Evolutionary conservation across 2,888 invertebrate genomes (phyloP).

Genomic region (Ophion ellenae): DNA sequence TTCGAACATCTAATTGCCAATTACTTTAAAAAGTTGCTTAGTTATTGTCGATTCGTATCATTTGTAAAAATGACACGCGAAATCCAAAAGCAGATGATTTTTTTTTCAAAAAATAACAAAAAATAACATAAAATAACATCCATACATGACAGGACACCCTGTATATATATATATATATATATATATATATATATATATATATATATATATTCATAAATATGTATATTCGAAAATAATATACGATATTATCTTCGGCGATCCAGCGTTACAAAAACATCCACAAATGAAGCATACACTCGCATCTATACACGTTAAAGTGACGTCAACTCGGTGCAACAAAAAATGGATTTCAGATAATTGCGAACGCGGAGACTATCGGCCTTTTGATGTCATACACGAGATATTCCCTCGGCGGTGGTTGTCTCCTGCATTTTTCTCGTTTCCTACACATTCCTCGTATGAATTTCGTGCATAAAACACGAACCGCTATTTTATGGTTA

Average conservation of each 20-base stretch:
- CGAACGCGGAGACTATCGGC: conserved; percentile 20
- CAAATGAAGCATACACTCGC: not conserved
- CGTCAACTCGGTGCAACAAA: not conserved
- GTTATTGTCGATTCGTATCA: too few relatives aligned
- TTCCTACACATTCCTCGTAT: conserved; percentile 1
- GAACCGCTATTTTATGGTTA: conserved; percentile 29
- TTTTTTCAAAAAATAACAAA: too few relatives aligned
- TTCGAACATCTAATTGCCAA: too few relatives aligned
- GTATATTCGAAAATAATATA: not conserved
- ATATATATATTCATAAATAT: too few relatives aligned
- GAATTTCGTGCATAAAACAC: conserved; percentile 33
- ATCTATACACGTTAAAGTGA: not conserved
- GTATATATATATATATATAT: too few relatives aligned
- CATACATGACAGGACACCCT: too few relatives aligned
- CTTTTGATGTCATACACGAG: conserved; percentile 20
- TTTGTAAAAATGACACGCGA: too few relatives aligned
- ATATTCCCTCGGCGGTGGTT: conserved; percentile 44
- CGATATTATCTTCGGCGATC: not conserved
- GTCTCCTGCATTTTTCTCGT: conserved; percentile 19
- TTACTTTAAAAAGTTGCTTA: too few relatives aligned
- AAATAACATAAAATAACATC: too few relatives aligned
- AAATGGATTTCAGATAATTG: conserved; percentile 40
- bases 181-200: too few relatives aligned
- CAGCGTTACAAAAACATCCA: not conserved
- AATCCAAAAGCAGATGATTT: too few relatives aligned